phyloP scores from a whole-genome alignment of 2,888 invertebrate species.

The Eupithecia subumbrata region DNA sequence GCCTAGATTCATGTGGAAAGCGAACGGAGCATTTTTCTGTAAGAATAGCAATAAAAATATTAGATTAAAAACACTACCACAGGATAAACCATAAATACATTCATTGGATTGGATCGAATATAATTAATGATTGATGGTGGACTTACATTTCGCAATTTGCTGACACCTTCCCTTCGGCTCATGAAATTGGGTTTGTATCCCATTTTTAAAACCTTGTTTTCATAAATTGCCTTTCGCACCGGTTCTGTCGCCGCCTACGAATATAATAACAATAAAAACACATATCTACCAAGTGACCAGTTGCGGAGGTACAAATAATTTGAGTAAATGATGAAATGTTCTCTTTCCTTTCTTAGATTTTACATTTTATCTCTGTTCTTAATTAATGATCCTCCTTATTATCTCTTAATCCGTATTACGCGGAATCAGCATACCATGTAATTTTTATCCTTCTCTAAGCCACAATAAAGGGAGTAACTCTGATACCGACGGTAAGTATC shows the following conservation, averaged over 20 bases:
- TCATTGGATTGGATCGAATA: too few relatives aligned
- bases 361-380: background rate
- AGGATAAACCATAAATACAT: too few relatives aligned
- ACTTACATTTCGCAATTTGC: constrained; percentile 73
- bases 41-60: constrained; percentile 38
- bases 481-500: too few relatives aligned
- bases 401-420: too few relatives aligned
- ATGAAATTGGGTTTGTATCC: constrained; percentile 83
- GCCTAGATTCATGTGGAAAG: constrained; percentile 85
- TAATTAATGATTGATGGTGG: too few relatives aligned
- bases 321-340: too few relatives aligned
- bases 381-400: too few relatives aligned
- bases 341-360: background rate
- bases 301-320: background rate
- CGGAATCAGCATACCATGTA: too few relatives aligned
- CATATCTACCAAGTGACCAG: background rate
- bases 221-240: constrained; percentile 82
- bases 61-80: too few relatives aligned
- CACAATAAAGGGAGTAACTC: too few relatives aligned
- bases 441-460: too few relatives aligned
- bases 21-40: constrained; percentile 79
- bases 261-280: background rate
- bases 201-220: constrained; percentile 84
- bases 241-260: constrained; percentile 74
- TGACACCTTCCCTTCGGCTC: constrained; percentile 84